Base-by-base conservation (phyloP, 2,797 vertebrate species). In the Thaleichthys pacificus region DNA sequence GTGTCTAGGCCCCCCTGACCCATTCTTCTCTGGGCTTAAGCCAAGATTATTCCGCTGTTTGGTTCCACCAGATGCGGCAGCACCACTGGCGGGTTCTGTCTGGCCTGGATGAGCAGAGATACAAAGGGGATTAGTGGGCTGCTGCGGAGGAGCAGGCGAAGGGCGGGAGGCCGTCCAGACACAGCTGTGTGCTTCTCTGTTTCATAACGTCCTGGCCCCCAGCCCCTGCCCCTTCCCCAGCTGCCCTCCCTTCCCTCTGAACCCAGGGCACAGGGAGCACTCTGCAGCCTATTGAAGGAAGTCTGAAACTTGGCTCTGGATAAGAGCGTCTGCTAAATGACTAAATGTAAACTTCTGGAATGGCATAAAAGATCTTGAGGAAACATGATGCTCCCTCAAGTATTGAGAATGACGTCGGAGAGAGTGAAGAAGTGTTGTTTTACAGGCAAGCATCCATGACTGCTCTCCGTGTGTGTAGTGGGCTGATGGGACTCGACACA, bases 101-200 rank as follows among this genome's bases (percentile, higher is more conserved):
- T 87, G 82, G 83, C 61, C 79, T 82, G 76, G 82, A 86, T 82
- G 84, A 88, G 85, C 83, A 88, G 84, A 87, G 87, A 87, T 90
- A 83, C 88, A 83, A 66, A 78, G 77, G 81, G 86, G 92, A 92
- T 92, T 91, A 93, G 84, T 28, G 81, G 71, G 73, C 77, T 88
- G 87, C 85, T 86, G 86, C 86, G 83, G 77, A 84, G 80, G 78
- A 85, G 79, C 77, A 82, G 81, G 78, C 80, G 81, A 90, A 80
- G 85, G 83, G 86, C 86, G 81, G 89, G 85, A 87, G 79, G 83
- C 85, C 85, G 80, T 90, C 84, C 85, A 90, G 83, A 88, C 88
- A 91, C 91, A 92, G 91, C 89, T 92, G 89, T 89, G 86, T 85
- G 84, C 85, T 85, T 90, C 85, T 86, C 87, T 81, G 85, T 92